A percentile compares a stretch with the other conserved stretches of the same genome.
Evolutionary conservation across 64 coral and sea anemone genomes (phyloP).

Genomic region (Orbicella faveolata): DNA sequence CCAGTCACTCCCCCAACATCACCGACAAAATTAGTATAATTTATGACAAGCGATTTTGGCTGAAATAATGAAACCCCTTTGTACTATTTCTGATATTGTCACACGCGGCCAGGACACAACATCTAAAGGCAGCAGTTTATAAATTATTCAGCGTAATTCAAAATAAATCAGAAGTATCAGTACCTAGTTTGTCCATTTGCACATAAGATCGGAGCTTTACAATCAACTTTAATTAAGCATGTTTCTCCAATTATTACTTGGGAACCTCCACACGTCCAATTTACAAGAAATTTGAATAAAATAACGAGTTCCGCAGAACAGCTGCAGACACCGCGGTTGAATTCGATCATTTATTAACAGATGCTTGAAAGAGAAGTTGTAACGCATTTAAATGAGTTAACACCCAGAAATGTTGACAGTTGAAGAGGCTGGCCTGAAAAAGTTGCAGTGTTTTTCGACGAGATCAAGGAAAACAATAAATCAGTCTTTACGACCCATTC

Average conservation of each 20-base stretch:
- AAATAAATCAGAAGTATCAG: background rate
- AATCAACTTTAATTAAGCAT: background rate
- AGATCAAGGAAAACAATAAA: background rate
- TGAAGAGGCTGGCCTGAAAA: background rate
- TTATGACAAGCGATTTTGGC: too few relatives aligned
- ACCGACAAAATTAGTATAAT: too few relatives aligned
- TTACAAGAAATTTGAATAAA: background rate
- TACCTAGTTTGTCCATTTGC: background rate
- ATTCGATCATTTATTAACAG: background rate
- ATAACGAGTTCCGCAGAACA: background rate
- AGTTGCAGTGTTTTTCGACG: background rate
- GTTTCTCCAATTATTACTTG: background rate
- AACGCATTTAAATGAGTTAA: background rate
- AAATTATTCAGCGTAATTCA: background rate
- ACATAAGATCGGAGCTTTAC: background rate
- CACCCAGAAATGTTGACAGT: background rate
- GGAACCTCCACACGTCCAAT: background rate
- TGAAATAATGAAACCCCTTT: background rate
- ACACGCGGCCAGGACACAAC: background rate
- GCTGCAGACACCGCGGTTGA: background rate
- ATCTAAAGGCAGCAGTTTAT: background rate
- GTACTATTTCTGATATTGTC: background rate
- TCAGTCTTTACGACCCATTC: background rate
- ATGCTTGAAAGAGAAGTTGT: too few relatives aligned
- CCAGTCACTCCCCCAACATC: too few relatives aligned